Percentiles rank a stretch among this genome's conserved stretches.
These are phyloP conservation scores for Tortricodes alternella DNA, from an alignment of 2,888 invertebrate species.

Conservation along the genomic window DNA sequence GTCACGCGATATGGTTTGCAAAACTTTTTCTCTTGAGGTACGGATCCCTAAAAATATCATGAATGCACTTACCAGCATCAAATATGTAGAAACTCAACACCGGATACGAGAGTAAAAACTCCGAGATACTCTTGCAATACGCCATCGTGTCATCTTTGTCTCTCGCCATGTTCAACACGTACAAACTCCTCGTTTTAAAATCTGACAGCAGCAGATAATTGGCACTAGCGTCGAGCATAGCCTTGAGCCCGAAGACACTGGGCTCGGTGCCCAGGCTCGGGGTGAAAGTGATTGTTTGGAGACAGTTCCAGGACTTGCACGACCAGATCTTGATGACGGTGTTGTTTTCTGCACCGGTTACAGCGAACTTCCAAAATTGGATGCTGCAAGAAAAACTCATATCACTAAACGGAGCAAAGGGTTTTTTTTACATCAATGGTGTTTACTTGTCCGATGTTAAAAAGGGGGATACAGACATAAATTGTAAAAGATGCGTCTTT, in stretches of 20 bases:
- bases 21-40: too few relatives aligned
- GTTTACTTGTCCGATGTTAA: too few relatives aligned
- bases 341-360: constrained; percentile 95
- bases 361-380: constrained; percentile 97
- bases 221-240: constrained; percentile 92
- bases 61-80: constrained; percentile 84
- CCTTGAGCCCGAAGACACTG: constrained; percentile 83
- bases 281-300: constrained; percentile 92
- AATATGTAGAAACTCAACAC: constrained; percentile 94
- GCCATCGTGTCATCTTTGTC: constrained; percentile 80
- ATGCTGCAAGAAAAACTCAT: constrained; percentile 55
- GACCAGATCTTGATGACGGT: constrained; percentile 96
- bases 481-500: too few relatives aligned
- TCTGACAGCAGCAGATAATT: constrained; percentile 94
- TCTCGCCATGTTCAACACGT: constrained; percentile 87
- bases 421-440: too few relatives aligned
- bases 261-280: constrained; percentile 65
- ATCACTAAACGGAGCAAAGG: too few relatives aligned
- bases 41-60: background rate
- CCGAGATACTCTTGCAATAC: constrained; percentile 89
- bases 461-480: too few relatives aligned
- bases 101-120: constrained; percentile 93
- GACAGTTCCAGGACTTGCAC: constrained; percentile 96
- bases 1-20: too few relatives aligned
- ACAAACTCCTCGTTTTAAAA: constrained; percentile 91